Evolutionary conservation across 2,797 vertebrate species (phyloP), one percentile per base, ranked within the genome.

Genomic region (Megaceryle alcyon): DNA sequence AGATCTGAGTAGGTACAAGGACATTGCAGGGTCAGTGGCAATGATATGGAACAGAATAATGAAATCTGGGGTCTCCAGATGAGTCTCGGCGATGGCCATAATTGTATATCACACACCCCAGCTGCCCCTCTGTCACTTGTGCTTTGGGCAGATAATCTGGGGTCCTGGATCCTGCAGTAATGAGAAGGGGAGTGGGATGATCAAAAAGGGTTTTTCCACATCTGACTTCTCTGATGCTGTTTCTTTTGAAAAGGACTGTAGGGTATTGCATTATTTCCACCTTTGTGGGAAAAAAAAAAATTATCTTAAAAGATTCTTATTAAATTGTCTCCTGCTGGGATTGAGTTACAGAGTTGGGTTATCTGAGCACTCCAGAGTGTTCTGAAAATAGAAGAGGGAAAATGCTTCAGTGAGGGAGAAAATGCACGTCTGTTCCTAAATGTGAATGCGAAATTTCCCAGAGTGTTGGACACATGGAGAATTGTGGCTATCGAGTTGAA

Each of bases 281-380:
- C 31, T 94, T 84, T 90, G 66, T 22, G 63, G 83, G 51, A 23
- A 14, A 17, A 72, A 76, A 76, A 78, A 73, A 17, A 48, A 69
- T 73, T 71, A 35, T 72, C 63, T 56, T 59, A 31, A 46, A 83
- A 48, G 66, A 56, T 61, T 66, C 77, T 66, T 96, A 70, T 93
- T 95, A 92, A 94, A 86, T 72, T 48, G 48, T 57, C 14, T 71
- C 86, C 82, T 66, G 70, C 86, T 90, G 92, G 69, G 87, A 20
- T 14, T 66, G 82, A 39, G 26, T 86, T 75, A 29, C 17, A 35
- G 82, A 44, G 61, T 6, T 84, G 43, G 9, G 43, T 92, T 96
- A 93, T 94, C 77, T 86, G 93, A 88, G 66, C 48, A 11, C 48
- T 80, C 66, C 90, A 95, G 92, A 94, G 51, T 49, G 56, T 64